Base-by-base conservation (phyloP, 2,888 invertebrate genomes). In the Teinopalpus imperialis region DNA sequence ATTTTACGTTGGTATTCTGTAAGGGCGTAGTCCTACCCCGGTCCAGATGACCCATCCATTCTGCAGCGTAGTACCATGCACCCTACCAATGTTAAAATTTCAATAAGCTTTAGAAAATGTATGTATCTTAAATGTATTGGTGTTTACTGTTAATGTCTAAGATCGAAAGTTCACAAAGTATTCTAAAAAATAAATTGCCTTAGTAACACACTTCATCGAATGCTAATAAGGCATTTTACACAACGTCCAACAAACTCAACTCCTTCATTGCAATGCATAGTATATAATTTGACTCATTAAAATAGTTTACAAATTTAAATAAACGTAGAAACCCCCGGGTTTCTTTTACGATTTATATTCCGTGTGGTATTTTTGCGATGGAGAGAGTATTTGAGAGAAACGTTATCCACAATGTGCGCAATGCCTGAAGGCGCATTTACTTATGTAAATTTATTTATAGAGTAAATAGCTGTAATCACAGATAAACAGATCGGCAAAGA, bases 231-330 rank as follows among this genome's bases (percentile, higher is more conserved):
- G 3, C 10, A 14, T 14, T 24, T 37, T 37, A 21, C 35, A 32
- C 42, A 42, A 42, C 8, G 10, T 13, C 5, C 29, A 27, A 26
- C 12, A 21, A 36, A 36, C 5, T 16, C 9, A 23, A 14, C 18
- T n/a, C 12, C 23, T 8, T 16, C 35, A 29, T 24, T 35, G 51
- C 42, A 32, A 16, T 23, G 36, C 36, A 40, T 23, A 30, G 48
- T n/a, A n/a, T 37, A 49, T 49, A 54, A 54, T 51, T 35, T 29
- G 43, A 26, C 36, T 45, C 49, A 49, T 49, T 53, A 49, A 36
- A 51, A 48, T 52, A 42, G 47, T 53, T 53, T 50, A 52, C 32
- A 45, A 35, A 52, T 51, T 46, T 52, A 48, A 53, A 55, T 52
- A 30, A 30, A 31, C 16, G 40, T 31, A 29, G 48, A 49, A 49